Percentiles rank a stretch among this genome's conserved stretches.
Evolutionary conservation across 2,888 invertebrate genomes (phyloP).

Genomic region (Apotomis turbidana): DNA sequence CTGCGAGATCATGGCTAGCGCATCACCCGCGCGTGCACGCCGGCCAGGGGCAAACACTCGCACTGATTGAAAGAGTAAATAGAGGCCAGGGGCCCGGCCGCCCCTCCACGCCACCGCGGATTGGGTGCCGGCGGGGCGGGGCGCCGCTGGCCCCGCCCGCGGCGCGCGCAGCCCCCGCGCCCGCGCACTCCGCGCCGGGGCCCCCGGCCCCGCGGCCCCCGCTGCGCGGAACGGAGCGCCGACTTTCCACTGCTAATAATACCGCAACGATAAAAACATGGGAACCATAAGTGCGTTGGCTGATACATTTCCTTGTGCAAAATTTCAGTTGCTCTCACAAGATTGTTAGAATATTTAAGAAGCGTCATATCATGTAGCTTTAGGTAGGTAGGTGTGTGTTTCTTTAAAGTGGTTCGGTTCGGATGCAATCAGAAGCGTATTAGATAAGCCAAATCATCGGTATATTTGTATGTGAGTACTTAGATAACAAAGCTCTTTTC

Average conservation of each 20-base stretch:
- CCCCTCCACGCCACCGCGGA: slow-evolving; percentile 71
- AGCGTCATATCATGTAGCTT: neutral
- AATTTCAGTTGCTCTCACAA: slow-evolving; percentile 53
- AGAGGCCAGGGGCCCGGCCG: slow-evolving; percentile 79
- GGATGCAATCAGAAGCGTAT: slow-evolving; percentile 27
- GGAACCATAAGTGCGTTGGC: slow-evolving; percentile 78
- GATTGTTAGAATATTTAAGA: slow-evolving; percentile 8
- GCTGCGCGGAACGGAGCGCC: slow-evolving; percentile 37
- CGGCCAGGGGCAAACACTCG: slow-evolving; percentile 83
- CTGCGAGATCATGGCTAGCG: slow-evolving; percentile 87
- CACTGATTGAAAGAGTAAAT: slow-evolving; percentile 85
- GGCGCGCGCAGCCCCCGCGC: slow-evolving; percentile 50
- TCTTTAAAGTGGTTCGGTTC: slow-evolving; percentile 29
- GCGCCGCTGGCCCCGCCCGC: slow-evolving; percentile 51
- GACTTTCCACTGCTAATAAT: slow-evolving; percentile 66
- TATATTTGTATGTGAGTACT: slow-evolving; percentile 37
- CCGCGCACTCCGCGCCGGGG: slow-evolving; percentile 52
- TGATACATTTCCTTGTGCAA: slow-evolving; percentile 75
- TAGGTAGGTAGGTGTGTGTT: slow-evolving; percentile 25
- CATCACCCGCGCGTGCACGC: slow-evolving; percentile 84
- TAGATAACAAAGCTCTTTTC: slow-evolving; percentile 23
- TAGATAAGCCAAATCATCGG: slow-evolving; percentile 25
- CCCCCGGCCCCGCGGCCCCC: slow-evolving; percentile 49
- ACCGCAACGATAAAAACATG: slow-evolving; percentile 81
- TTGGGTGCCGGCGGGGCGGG: slow-evolving; percentile 73